Conservation (phyloP, 2,797 vertebrate genomes). For the Monodelphis domestica region DNA sequence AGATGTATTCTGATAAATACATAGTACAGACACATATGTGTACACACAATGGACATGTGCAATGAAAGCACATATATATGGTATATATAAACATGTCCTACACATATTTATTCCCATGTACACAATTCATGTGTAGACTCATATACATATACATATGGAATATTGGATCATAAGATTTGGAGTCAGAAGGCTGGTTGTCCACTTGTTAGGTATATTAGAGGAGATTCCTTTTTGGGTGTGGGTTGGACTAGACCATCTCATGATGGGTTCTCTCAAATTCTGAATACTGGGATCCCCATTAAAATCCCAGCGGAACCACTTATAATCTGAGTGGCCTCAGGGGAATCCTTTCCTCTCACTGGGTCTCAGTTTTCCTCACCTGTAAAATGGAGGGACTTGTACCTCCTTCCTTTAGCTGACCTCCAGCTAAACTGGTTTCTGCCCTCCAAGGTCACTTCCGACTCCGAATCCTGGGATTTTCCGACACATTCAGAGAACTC, state of each 20-base stretch:
- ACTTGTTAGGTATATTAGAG: not conserved
- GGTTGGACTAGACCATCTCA: not conserved
- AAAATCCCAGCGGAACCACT: not conserved
- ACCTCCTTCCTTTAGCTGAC: not conserved
- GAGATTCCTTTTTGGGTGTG: not conserved
- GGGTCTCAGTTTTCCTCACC: constrained; percentile 3
- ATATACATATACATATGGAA: not conserved
- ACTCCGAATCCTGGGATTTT: not conserved
- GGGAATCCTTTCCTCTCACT: not conserved
- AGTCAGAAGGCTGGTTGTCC: not conserved
- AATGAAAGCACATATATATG: not conserved
- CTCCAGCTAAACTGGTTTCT: not conserved
- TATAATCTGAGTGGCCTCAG: not conserved
- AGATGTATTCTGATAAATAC: not conserved
- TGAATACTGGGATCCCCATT: not conserved
- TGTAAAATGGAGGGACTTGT: not conserved
- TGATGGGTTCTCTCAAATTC: not conserved
- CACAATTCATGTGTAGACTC: not conserved
- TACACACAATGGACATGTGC: not conserved
- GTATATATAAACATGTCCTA: not conserved
- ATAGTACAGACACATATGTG: not conserved
- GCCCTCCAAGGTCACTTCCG: not conserved
- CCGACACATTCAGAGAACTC: not conserved
- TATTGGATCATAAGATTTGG: not conserved
- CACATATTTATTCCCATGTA: not conserved